Conservation (phyloP, 2,888 invertebrate species). For the Ephialtes manifestator region DNA sequence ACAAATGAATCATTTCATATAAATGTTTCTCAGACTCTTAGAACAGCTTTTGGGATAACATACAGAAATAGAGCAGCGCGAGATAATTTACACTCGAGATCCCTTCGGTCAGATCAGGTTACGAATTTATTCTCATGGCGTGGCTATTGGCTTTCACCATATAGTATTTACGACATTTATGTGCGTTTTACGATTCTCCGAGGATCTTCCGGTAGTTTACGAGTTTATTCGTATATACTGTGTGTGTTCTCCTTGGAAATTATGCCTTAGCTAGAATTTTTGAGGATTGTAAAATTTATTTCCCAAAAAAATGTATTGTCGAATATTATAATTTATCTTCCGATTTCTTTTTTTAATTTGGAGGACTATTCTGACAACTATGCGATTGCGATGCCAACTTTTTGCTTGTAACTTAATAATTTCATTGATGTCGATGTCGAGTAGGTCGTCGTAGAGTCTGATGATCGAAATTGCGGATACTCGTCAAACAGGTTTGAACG, state of each 20-base stretch:
- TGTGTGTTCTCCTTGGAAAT: background rate
- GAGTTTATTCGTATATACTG: background rate
- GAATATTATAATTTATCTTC: background rate
- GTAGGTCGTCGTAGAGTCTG: background rate
- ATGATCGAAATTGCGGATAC: constrained; percentile 14
- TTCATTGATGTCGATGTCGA: background rate
- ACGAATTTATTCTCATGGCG: constrained; percentile 15
- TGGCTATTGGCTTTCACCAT: background rate
- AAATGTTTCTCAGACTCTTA: background rate
- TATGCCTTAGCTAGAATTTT: background rate
- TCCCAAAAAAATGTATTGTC: background rate
- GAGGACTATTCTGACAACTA: background rate
- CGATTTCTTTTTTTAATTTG: background rate
- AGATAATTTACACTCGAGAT: background rate
- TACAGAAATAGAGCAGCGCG: background rate
- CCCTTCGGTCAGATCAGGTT: background rate
- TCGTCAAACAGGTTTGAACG: constrained; percentile 26
- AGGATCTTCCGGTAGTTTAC: constrained; percentile 5
- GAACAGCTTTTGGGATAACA: background rate
- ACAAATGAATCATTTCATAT: background rate
- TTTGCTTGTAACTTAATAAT: background rate
- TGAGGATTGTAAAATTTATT: background rate
- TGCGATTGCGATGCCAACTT: background rate
- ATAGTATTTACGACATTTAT: constrained; percentile 4
- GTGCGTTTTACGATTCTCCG: constrained; percentile 19